Percentiles rank a stretch among this genome's conserved stretches.
phyloP scores from a whole-genome alignment of 2,888 invertebrate genomes.

The Drosophila bunnanda region DNA sequence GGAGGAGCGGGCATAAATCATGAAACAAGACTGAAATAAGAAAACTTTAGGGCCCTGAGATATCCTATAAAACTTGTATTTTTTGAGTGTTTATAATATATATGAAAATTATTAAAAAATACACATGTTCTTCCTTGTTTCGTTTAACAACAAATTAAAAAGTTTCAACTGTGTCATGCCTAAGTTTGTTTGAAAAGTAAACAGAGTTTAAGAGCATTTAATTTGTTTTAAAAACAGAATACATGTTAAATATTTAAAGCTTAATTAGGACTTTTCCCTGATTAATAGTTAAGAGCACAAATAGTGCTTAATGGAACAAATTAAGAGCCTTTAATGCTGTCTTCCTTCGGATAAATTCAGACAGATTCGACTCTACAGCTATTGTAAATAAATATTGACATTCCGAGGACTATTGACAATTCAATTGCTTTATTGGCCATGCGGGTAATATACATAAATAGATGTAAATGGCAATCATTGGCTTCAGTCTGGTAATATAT shows the following conservation, averaged over 20 bases:
- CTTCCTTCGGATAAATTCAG: background rate
- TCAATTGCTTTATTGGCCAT: slow-evolving; percentile 17
- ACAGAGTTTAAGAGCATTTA: background rate
- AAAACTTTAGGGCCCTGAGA: background rate
- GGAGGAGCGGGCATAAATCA: slow-evolving; percentile 26
- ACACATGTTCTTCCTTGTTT: background rate
- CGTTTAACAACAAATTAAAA: background rate
- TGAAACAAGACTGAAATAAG: background rate
- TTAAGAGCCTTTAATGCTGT: background rate
- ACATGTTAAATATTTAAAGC: background rate
- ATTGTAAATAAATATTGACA: slow-evolving; percentile 15
- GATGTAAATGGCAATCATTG: slow-evolving; percentile 18
- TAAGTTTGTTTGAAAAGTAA: background rate
- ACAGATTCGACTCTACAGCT: background rate
- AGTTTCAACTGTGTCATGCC: background rate
- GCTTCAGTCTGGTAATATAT: slow-evolving; percentile 21
- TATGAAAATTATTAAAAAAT: background rate
- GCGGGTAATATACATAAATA: slow-evolving; percentile 17
- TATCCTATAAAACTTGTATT: slow-evolving; percentile 4
- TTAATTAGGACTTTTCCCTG: background rate
- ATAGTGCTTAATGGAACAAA: background rate
- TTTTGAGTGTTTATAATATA: background rate
- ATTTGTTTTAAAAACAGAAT: background rate
- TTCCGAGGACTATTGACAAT: slow-evolving; percentile 11
- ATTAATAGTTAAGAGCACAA: background rate